Percentiles rank a stretch among this genome's conserved stretches.
Evolutionary conservation across 2,797 vertebrate species (phyloP).

Genomic region (Acrocephalus scirpaceus): DNA sequence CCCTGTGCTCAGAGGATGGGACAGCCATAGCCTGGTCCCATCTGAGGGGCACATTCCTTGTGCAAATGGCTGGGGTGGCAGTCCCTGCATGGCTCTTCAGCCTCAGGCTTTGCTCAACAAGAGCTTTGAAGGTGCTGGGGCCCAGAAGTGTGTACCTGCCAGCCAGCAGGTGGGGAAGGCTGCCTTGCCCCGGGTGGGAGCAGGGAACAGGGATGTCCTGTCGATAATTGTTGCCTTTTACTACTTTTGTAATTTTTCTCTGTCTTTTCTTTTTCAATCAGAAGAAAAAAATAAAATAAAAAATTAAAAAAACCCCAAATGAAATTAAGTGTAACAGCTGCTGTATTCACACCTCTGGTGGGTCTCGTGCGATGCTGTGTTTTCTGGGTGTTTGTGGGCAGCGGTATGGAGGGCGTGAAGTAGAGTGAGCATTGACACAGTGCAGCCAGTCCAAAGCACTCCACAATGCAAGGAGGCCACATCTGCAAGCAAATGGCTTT

Average conservation of each 20-base stretch:
- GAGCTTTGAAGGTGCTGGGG: neutral
- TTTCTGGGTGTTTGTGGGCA: neutral
- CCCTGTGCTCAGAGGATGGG: neutral
- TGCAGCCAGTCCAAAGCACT: neutral
- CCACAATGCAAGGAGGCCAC: fast-evolving
- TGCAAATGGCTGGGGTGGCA: neutral
- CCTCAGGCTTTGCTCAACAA: neutral
- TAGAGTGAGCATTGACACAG: neutral
- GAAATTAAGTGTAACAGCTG: conserved; percentile 48
- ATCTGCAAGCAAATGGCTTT: neutral
- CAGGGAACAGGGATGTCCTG: neutral
- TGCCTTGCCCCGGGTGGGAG: neutral
- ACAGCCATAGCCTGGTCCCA: neutral
- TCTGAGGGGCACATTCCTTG: neutral
- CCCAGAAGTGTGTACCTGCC: neutral
- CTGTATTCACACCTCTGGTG: neutral
- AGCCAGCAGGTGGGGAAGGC: neutral
- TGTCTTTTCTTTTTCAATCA: conserved; percentile 42
- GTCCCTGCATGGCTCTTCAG: fast-evolving
- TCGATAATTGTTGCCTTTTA: conserved; percentile 45
- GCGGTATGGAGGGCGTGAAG: neutral
- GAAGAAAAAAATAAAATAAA: neutral
- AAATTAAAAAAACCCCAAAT: neutral
- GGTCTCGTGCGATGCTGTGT: fast-evolving
- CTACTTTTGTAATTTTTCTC: conserved; percentile 67